Base-by-base conservation (phyloP, 2,113 vertebrate genomes). In the Centropus bengalensis region DNA sequence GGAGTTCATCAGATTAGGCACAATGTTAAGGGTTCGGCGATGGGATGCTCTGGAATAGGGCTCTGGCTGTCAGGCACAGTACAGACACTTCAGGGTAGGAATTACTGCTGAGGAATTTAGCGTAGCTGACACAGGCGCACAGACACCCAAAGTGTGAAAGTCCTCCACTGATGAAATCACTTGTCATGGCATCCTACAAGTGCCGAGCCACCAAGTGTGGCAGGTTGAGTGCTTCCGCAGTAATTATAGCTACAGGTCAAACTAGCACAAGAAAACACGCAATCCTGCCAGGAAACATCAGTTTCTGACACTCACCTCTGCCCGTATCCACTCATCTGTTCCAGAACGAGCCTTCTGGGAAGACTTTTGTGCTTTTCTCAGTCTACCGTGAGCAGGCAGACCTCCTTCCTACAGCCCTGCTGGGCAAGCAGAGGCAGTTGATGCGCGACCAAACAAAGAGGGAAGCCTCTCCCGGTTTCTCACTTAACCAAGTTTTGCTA, bases 121-220 rank as follows among this genome's bases (percentile, higher is more conserved):
- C 21, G 9, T 5, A 27, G 28, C 74, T 44, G 32, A 45, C 20
- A 67, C 63, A 54, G 67, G 13, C n/a, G 66, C 16, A 28, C 15
- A 74, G 51, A 55, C 6, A 18, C 28, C 22, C 24, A 66, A 23
- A 91, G 26, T 36, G 45, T 26, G 24, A 80, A 73, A 87, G 71
- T 15, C 38, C 45, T 66, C 80, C 62, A 66, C 11, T 51, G 64
- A 49, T 20, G 13, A 80, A 60, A 45, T 79, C 23, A 15, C 55
- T 75, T 54, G 20, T 38, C 45, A 66, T 8, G n/a, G 36, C n/a
- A 42, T 14, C 45, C 69, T 42, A 17, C 17, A 49, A 27, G n/a
- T 20, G n/a, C 51, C 73, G 71, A 83, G 58, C 30, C 9, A 45
- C 44, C 19, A 45, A 45, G 18, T 0, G 0, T 5, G 8, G 40